Conservation (phyloP, 2,888 invertebrate genomes). For the Eledone cirrhosa region DNA sequence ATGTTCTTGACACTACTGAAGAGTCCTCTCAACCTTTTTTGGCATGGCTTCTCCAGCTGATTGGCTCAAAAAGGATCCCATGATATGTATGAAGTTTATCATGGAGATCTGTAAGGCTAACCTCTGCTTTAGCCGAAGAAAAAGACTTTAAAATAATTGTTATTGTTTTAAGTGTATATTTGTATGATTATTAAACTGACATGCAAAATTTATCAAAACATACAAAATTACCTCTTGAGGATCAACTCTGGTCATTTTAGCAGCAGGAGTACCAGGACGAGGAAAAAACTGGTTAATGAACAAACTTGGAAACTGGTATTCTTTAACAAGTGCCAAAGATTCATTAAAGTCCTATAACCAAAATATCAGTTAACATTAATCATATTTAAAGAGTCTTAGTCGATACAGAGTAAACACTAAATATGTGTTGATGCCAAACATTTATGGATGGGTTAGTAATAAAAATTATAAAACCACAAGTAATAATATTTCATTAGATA, state of each 20-base stretch:
- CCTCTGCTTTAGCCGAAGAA: too few species aligned
- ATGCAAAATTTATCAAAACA: neutral
- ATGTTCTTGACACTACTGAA: too few species aligned
- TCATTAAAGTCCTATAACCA: conserved; percentile 81
- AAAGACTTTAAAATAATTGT: too few species aligned
- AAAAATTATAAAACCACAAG: neutral
- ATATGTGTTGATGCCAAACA: neutral
- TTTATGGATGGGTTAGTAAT: neutral
- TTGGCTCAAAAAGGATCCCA: too few species aligned
- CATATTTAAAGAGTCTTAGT: neutral
- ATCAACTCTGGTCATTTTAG: conserved; percentile 84
- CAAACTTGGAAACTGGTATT: conserved; percentile 89
- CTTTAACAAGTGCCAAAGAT: conserved; percentile 82
- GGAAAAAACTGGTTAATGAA: conserved; percentile 99
- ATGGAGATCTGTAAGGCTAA: too few species aligned
- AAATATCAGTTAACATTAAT: neutral
- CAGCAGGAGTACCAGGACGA: conserved; percentile 94
- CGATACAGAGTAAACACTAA: too few species aligned
- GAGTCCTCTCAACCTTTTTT: too few species aligned
- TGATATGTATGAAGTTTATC: too few species aligned
- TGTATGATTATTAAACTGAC: too few species aligned
- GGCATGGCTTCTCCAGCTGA: too few species aligned
- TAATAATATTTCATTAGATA: too few species aligned
- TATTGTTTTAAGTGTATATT: too few species aligned
- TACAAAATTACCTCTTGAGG: conserved; percentile 73